Conservation (phyloP, 2,888 invertebrate species). For the Tiliacea aurago region DNA sequence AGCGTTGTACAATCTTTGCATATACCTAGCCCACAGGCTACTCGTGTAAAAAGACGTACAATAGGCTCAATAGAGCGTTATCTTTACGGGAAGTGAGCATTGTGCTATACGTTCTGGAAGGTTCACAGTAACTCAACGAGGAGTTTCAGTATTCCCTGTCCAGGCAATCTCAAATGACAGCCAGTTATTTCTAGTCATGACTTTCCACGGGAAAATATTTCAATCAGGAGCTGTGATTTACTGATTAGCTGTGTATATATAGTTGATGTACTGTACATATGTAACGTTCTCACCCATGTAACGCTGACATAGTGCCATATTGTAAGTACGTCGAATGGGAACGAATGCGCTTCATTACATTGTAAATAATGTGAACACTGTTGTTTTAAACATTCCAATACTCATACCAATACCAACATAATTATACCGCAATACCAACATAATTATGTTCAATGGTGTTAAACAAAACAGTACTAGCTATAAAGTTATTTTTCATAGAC, state of each 20-base stretch:
- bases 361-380: constrained; percentile 66
- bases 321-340: constrained; percentile 67
- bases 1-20: too few relatives aligned
- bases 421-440: too few relatives aligned
- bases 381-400: constrained; percentile 62
- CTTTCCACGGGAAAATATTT: constrained; percentile 68
- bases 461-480: constrained; percentile 29
- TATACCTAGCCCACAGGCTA: too few relatives aligned
- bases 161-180: constrained; percentile 38
- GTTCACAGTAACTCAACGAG: not conserved
- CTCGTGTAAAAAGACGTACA: too few relatives aligned
- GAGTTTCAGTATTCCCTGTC: not conserved
- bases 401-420: constrained; percentile 45
- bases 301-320: constrained; percentile 47
- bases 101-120: too few relatives aligned
- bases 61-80: too few relatives aligned
- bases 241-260: constrained; percentile 82
- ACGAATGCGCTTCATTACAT: constrained; percentile 78
- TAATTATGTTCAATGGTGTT: constrained; percentile 38
- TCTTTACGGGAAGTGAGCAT: too few relatives aligned
- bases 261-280: constrained; percentile 67
- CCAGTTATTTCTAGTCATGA: constrained; percentile 65
- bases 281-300: constrained; percentile 44
- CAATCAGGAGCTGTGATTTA: constrained; percentile 89
- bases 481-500: not conserved